Base-by-base conservation (phyloP, 2,888 invertebrate genomes). In the Xanthorhoe spadicearia region DNA sequence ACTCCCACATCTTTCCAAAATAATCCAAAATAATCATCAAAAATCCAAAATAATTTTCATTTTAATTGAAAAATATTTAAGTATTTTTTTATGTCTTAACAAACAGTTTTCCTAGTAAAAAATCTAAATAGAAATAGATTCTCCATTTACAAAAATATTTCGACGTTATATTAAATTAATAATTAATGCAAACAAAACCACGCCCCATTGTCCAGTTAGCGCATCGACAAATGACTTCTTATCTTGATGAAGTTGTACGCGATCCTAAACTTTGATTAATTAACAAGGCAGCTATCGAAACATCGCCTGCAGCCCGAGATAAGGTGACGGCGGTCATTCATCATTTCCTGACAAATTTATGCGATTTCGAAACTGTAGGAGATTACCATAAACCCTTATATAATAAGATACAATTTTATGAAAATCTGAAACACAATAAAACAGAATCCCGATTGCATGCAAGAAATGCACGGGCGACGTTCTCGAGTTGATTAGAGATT, bases 341-440 rank as follows among this genome's bases (percentile, higher is more conserved):
- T 86, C 85, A 86, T 83, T 67, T 74, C 66, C 72, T 81, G 84
- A 86, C 80, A 81, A 83, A 86, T 86, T 84, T 85, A 86, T 85
- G 84, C 76, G 79, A 81, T 78, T 82, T 78, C 72, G 46, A 59
- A 55, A 32, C 38, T 1, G 32, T 6, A 32, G 48, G 17, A 3
- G n/a, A 48, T 48, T 48, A 48, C 17, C 15, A 15, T 17, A 48
- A 48, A 43, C 38, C 38, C 38, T 7, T 6, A 13, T 13, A 43
- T 43, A 43, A 43, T 43, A 43, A 13, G 38, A 43, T 43, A 0
- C 0, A 43, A 13, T 43, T 13, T 43, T 13, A 43, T 43, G 3
- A 43, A 10, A 43, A 13, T 43, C 38, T 10, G 38, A 3, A 43
- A 43, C 2, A 38, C 35, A 43, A 43, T 13, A 38, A 13, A 38